Evolutionary conservation across 2,888 invertebrate genomes (phyloP).

Genomic region (Kryphioiulus occultus): DNA sequence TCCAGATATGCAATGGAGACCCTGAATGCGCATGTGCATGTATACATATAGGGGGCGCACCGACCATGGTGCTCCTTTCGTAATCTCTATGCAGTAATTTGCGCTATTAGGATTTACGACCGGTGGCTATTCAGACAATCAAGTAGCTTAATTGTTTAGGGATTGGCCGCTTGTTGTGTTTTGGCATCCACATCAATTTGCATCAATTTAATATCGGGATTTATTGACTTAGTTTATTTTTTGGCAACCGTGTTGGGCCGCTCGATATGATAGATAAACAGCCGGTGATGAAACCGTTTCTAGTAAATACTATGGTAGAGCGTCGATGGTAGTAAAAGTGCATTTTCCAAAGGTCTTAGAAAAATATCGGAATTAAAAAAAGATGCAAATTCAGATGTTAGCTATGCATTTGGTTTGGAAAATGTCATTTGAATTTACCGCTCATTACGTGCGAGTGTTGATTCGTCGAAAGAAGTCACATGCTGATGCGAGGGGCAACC

Average conservation of each 20-base stretch:
- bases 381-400: no score
- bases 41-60: background rate
- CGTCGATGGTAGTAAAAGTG: no score
- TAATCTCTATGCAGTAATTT: background rate
- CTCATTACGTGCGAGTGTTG: no score
- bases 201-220: background rate
- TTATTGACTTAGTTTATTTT: background rate
- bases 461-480: no score
- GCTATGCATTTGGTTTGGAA: no score
- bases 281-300: background rate
- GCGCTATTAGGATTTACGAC: background rate
- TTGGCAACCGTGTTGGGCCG: background rate
- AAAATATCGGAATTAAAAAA: no score
- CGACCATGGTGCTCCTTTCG: background rate
- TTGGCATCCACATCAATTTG: conserved; percentile 10
- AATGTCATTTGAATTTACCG: no score
- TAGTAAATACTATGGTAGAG: background rate
- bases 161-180: background rate
- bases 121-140: background rate
- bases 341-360: no score
- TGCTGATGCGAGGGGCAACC: no score
- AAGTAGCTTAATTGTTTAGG: conserved; percentile 20
- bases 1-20: no score
- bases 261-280: background rate
- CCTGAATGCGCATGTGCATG: no score